A percentile compares a stretch with the other conserved stretches of the same genome.
Conservation (phyloP, 2,113 vertebrate genomes). For the Myanophis thanlyinensis region DNA sequence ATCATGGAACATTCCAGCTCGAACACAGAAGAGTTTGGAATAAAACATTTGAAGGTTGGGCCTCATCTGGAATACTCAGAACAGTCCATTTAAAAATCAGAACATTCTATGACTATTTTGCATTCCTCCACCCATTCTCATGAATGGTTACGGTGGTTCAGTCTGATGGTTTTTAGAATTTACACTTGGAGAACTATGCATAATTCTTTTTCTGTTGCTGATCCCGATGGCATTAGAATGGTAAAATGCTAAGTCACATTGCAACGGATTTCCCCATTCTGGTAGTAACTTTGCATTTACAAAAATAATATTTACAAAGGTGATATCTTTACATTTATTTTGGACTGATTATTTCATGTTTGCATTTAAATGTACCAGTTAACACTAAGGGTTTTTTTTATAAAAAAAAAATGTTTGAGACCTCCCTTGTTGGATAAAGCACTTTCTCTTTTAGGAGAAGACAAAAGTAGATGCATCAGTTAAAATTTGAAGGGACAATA, state of each 20-base stretch:
- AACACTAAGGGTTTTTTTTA: not conserved
- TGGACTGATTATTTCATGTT: not conserved
- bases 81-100: not conserved
- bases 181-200: not conserved
- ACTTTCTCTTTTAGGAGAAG: not conserved
- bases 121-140: not conserved
- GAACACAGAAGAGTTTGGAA: not conserved
- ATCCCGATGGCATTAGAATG: not conserved
- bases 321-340: not conserved
- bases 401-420: not conserved
- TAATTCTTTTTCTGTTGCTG: not conserved
- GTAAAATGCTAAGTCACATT: not conserved
- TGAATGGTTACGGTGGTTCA: not conserved
- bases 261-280: not conserved
- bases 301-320: not conserved
- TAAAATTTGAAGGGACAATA: not conserved
- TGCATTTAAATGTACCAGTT: not conserved
- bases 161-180: not conserved
- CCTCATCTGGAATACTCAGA: not conserved
- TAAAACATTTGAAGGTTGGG: not conserved
- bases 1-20: not conserved
- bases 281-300: not conserved
- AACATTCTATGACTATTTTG: not conserved
- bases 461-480: not conserved
- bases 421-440: not conserved